phyloP scores from a whole-genome alignment of 2,797 vertebrate species.

The Carduelis carduelis region DNA sequence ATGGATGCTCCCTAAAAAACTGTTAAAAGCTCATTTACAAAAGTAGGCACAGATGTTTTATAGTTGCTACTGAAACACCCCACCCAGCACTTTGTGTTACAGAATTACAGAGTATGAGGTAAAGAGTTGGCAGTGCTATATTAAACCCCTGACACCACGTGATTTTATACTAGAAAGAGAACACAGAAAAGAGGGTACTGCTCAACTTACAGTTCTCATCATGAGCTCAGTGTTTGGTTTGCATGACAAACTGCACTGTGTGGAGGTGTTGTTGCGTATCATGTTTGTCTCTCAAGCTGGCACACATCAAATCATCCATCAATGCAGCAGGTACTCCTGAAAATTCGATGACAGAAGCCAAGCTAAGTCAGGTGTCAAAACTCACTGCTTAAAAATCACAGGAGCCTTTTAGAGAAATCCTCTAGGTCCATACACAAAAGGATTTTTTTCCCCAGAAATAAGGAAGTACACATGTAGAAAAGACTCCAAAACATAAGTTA shows the following conservation, averaged over 20 bases:
- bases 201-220: background rate
- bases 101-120: conserved; percentile 30
- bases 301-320: background rate
- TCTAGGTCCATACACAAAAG: background rate
- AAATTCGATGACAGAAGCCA: background rate
- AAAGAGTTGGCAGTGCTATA: conserved; percentile 47
- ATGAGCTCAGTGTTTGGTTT: background rate
- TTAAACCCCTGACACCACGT: background rate
- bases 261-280: background rate
- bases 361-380: background rate
- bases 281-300: background rate
- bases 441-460: background rate
- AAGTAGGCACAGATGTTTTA: background rate
- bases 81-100: background rate
- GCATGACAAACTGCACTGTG: background rate
- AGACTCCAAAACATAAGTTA: background rate
- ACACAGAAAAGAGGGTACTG: background rate
- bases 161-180: background rate
- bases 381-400: background rate
- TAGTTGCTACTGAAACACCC: conserved; percentile 28
- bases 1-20: background rate
- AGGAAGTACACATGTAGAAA: background rate
- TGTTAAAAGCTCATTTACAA: background rate
- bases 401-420: background rate
- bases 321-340: background rate